Conservation (phyloP, 2,113 vertebrate genomes). For the Callorhinus ursinus region DNA sequence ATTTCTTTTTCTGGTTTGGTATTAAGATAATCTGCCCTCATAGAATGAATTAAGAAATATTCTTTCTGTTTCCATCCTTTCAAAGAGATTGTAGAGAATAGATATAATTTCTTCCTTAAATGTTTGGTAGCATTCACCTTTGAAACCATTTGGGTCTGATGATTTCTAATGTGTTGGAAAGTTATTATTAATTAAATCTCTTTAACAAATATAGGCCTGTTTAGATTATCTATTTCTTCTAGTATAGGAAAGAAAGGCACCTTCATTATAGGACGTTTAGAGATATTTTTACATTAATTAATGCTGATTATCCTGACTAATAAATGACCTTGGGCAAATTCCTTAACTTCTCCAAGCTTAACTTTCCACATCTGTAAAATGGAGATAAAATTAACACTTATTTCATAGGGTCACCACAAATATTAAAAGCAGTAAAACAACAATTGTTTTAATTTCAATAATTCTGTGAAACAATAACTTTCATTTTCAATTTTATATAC, state of each 20-base stretch:
- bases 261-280: neutral
- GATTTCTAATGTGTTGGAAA: neutral
- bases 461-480: neutral
- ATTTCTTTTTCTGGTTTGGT: neutral
- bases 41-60: neutral
- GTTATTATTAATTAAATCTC: neutral
- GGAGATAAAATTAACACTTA: neutral
- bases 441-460: neutral
- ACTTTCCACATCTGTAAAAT: neutral
- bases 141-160: neutral
- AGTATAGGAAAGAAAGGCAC: neutral
- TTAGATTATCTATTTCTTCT: neutral
- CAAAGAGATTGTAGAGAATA: neutral
- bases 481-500: neutral
- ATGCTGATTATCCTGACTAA: neutral
- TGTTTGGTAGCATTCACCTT: neutral
- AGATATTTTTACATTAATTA: slow-evolving; percentile 12
- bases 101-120: neutral
- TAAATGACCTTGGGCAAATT: neutral
- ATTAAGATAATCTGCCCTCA: neutral
- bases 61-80: neutral
- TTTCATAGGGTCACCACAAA: neutral
- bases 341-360: neutral
- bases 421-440: neutral
- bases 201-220: neutral